Evolutionary conservation across 2,113 vertebrate genomes (phyloP).

Genomic region (Dasyurus viverrinus): DNA sequence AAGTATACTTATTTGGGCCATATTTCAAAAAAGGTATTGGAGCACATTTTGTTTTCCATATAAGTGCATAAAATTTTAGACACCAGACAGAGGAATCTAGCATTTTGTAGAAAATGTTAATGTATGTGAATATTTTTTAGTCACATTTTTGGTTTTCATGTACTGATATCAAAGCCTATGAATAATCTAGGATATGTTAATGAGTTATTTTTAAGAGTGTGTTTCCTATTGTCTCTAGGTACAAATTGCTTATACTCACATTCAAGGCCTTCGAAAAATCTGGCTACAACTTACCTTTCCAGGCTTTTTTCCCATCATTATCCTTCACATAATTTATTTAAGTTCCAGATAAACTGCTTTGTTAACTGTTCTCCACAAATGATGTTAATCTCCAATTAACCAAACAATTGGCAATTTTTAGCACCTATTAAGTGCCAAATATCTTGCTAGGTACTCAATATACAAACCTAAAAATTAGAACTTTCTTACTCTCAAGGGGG

Average conservation of each 20-base stretch:
- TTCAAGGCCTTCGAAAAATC: neutral
- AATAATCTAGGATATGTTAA: neutral
- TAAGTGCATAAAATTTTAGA: neutral
- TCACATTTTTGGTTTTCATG: neutral
- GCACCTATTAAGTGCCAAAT: neutral
- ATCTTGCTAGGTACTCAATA: neutral
- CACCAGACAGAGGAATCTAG: neutral
- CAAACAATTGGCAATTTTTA: neutral
- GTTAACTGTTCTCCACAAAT: neutral
- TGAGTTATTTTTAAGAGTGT: neutral
- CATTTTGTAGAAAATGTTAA: neutral
- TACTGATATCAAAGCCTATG: neutral
- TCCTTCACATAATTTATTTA: neutral
- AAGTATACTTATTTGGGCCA: neutral
- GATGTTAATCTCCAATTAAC: neutral
- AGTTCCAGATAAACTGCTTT: neutral
- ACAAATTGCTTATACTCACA: neutral
- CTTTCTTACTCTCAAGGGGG: neutral
- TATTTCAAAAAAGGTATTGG: slow-evolving; percentile 16
- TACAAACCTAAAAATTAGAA: neutral
- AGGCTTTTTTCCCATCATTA: neutral
- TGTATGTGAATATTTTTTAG: neutral
- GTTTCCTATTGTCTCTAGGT: neutral
- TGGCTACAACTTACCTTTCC: neutral
- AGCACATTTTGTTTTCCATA: slow-evolving; percentile 45